Percentiles rank a stretch among this genome's conserved stretches.
These are phyloP conservation scores for Prinia subflava DNA, from an alignment of 2,113 vertebrate species.

Conservation along the genomic window DNA sequence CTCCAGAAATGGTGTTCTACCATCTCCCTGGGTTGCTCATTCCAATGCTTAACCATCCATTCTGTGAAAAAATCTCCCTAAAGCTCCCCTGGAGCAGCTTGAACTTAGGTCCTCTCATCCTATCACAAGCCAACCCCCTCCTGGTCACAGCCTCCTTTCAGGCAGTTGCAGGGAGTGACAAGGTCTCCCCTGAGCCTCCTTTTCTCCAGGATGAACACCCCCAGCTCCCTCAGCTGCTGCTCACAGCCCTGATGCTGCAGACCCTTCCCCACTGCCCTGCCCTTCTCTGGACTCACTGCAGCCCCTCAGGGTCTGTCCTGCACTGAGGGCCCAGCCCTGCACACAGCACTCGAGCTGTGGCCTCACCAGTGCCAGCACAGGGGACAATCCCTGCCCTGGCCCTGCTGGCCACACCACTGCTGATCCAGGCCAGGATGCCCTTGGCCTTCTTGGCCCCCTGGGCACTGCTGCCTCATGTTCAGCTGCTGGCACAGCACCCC, in stretches of 20 bases:
- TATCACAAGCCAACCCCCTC: rapidly evolving
- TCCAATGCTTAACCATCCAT: not conserved
- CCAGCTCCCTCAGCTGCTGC: not conserved
- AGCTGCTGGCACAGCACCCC: not conserved
- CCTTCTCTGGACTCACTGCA: not conserved
- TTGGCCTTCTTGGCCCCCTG: not conserved
- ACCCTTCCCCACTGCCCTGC: not conserved
- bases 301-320: too few species aligned
- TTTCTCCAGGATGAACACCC: not conserved
- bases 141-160: rapidly evolving
- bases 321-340: too few species aligned
- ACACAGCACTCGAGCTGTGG: too few species aligned
- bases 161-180: rapidly evolving
- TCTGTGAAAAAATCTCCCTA: not conserved
- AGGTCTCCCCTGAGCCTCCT: not conserved
- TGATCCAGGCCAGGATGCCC: not conserved
- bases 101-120: not conserved
- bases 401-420: not conserved
- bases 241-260: not conserved
- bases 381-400: not conserved
- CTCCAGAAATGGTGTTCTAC: not conserved
- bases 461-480: not conserved
- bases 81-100: not conserved
- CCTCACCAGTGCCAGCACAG: not conserved
- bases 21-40: not conserved